Base-by-base conservation (phyloP, 2,888 invertebrate genomes). In the Morpho achilles region DNA sequence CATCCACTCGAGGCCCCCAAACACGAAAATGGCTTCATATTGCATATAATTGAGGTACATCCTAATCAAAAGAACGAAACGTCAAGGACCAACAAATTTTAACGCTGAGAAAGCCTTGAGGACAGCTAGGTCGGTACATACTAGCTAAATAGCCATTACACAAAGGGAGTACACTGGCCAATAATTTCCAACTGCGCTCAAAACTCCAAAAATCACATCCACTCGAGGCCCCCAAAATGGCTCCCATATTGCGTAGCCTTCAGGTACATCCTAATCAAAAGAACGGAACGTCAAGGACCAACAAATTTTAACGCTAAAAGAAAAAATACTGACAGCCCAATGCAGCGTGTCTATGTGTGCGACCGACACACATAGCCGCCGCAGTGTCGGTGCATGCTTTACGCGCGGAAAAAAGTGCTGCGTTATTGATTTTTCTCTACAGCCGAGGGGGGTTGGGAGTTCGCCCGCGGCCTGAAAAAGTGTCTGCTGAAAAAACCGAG, bases 331-430 rank as follows among this genome's bases (percentile, higher is more conserved):
- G 81, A 79, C 85, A 84, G 70, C 80, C 77, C 82, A 75, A 75
- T 79, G 82, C 81, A 53, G 70, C 63, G 72, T 76, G 84, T 46
- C 69, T 64, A 71, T 77, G 85, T 87, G 84, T 78, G 82, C 75
- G 80, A 73, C 68, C 51, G 47, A 64, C 69, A 67, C 71, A 68
- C 84, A 80, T 79, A 72, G 61, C 60, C 65, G 55, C 58, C 58
- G 64, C 65, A 43, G 73, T 76, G 87, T 85, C 87, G 87, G 87
- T 90, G 89, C 89, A 90, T 91, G 91, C 86, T 91, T 91, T 91
- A 91, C 90, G 91, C 89, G 88, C 84, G 87, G 89, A 91, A 91
- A 91, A 91, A 91, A 90, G 85, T 88, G 90, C 91, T 91, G 91
- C 91, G 91, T 88, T 91, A 91, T 91, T 91, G 91, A 91, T 91